These are phyloP conservation scores for Lophochroa leadbeateri DNA, from an alignment of 2,113 vertebrate genomes.

Conservation along the genomic window DNA sequence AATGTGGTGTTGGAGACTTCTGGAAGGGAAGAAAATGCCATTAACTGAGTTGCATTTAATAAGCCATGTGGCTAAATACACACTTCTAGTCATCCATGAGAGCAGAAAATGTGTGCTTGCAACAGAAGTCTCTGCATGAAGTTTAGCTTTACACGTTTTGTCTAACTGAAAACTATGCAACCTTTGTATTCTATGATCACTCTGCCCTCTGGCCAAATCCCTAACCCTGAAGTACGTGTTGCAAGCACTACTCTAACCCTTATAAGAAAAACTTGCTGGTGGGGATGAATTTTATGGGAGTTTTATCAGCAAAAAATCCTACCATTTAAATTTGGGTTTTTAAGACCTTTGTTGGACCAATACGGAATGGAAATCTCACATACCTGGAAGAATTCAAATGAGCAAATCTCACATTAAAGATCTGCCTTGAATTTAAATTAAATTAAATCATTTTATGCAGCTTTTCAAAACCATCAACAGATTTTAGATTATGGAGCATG, in stretches of 20 bases:
- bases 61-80: neutral
- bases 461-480: neutral
- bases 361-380: neutral
- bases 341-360: neutral
- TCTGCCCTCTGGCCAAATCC: conserved; percentile 21
- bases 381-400: neutral
- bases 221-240: neutral
- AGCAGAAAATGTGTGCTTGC: neutral
- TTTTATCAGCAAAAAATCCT: neutral
- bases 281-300: neutral
- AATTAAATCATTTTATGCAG: neutral
- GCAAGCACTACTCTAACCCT: neutral
- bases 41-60: neutral
- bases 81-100: neutral
- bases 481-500: neutral
- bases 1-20: neutral
- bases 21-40: neutral
- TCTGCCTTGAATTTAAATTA: conserved; percentile 8
- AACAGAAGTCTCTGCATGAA: neutral
- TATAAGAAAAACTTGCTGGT: neutral
- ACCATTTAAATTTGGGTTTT: neutral
- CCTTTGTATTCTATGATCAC: neutral
- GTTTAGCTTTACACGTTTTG: neutral
- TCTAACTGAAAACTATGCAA: neutral
- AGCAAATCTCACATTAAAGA: neutral